phyloP scores from a whole-genome alignment of 2,888 invertebrate species.

The Clepsis dumicolana region DNA sequence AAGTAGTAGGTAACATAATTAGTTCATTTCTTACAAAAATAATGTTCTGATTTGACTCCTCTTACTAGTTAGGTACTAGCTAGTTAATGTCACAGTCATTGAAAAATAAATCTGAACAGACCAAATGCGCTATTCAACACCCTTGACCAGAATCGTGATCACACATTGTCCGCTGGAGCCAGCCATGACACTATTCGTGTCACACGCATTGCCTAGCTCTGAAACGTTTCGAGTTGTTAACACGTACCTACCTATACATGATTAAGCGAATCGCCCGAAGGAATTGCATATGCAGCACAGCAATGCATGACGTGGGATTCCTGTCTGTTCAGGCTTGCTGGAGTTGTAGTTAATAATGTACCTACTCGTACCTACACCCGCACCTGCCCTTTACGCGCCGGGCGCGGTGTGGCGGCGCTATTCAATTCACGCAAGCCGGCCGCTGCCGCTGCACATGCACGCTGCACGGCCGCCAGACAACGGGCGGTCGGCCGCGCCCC shows the following conservation, averaged over 20 bases:
- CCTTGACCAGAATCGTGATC: slow-evolving; percentile 8
- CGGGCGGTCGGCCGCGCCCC: slow-evolving; percentile 23
- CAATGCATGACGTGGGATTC: slow-evolving; percentile 31
- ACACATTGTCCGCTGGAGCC: background rate
- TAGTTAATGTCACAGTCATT: background rate
- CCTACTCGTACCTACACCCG: background rate
- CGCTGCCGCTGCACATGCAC: slow-evolving; percentile 29
- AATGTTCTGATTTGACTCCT: too few relatives aligned
- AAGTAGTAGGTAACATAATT: too few relatives aligned
- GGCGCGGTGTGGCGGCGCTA: slow-evolving; percentile 29
- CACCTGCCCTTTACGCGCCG: slow-evolving; percentile 32
- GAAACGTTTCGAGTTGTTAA: background rate
- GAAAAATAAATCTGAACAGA: background rate
- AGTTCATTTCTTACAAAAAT: too few relatives aligned
- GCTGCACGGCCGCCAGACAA: slow-evolving; percentile 14
- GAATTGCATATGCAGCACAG: slow-evolving; percentile 27
- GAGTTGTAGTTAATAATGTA: slow-evolving; percentile 40
- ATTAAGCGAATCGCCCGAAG: slow-evolving; percentile 23
- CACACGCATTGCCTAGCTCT: background rate
- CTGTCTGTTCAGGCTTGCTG: slow-evolving; percentile 21
- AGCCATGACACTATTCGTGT: slow-evolving; percentile 9
- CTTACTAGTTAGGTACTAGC: too few relatives aligned
- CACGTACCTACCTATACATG: background rate
- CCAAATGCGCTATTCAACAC: background rate
- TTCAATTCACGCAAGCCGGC: slow-evolving; percentile 31